These are phyloP conservation scores for Heteronetta atricapilla DNA, from an alignment of 2,113 vertebrate genomes.

Conservation along the genomic window DNA sequence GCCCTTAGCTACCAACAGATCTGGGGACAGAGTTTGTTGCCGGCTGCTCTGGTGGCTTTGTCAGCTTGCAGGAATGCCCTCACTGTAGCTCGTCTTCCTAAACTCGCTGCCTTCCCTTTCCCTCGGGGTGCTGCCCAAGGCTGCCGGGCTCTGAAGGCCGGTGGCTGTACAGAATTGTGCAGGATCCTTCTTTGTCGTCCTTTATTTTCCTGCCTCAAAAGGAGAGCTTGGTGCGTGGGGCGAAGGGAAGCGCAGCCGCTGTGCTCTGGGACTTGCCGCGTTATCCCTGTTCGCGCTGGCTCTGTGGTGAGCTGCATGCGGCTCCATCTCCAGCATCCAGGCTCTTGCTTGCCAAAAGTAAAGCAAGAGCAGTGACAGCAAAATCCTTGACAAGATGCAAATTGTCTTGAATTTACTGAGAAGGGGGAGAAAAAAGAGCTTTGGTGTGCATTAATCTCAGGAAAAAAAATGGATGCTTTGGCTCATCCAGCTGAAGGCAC, in stretches of 20 bases:
- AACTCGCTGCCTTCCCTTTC: not conserved
- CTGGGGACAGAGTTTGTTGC: not conserved
- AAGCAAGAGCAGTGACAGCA: constrained; percentile 9
- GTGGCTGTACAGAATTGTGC: not conserved
- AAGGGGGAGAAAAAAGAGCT: not conserved
- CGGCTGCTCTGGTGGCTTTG: not conserved
- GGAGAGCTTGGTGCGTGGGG: not conserved
- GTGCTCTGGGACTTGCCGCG: not conserved
- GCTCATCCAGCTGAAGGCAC: not conserved
- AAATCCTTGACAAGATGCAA: constrained; percentile 17
- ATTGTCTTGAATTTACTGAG: not conserved
- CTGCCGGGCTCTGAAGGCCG: rapidly evolving
- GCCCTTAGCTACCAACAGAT: rapidly evolving
- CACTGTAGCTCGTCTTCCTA: not conserved
- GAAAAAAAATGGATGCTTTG: not conserved
- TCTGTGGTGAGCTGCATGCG: not conserved
- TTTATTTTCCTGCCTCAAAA: not conserved
- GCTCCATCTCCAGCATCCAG: not conserved
- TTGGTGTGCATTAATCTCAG: not conserved
- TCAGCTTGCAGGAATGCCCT: not conserved
- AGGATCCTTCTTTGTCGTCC: not conserved
- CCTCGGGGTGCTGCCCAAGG: not conserved
- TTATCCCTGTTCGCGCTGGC: not conserved
- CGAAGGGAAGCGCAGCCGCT: not conserved
- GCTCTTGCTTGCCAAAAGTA: not conserved